Percentiles rank a stretch among this genome's conserved stretches.
Evolutionary conservation across 2,113 vertebrate genomes (phyloP).

Genomic region (Plecotus auritus): DNA sequence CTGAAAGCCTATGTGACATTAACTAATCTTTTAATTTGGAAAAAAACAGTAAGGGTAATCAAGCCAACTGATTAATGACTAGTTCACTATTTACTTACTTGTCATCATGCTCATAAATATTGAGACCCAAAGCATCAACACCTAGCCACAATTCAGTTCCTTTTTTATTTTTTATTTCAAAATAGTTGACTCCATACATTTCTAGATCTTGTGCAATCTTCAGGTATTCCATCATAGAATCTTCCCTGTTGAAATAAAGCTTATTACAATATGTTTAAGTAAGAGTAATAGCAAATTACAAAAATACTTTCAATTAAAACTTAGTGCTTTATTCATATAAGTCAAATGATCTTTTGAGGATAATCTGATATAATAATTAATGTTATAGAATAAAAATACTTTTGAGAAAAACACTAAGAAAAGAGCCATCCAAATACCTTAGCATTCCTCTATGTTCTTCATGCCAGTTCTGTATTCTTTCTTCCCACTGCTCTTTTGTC

Average conservation of each 20-base stretch:
- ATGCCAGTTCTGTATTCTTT: slow-evolving; percentile 98
- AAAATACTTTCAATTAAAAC: slow-evolving; percentile 37
- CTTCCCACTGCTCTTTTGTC: slow-evolving; percentile 99
- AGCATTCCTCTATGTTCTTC: slow-evolving; percentile 97
- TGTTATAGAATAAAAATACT: not conserved
- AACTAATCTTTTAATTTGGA: not conserved
- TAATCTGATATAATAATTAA: not conserved
- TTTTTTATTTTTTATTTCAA: slow-evolving; percentile 99
- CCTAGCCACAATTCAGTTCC: slow-evolving; percentile 97
- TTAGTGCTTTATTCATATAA: not conserved
- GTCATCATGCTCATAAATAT: slow-evolving; percentile 98
- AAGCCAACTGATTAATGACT: not conserved
- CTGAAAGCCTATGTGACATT: not conserved
- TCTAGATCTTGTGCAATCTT: slow-evolving; percentile 98
- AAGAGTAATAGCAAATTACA: slow-evolving; percentile 2
- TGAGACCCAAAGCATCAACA: slow-evolving; percentile 95
- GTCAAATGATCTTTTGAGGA: not conserved
- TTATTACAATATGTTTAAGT: slow-evolving; percentile 31
- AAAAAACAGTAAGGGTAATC: not conserved
- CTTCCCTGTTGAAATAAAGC: slow-evolving; percentile 87
- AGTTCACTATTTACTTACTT: slow-evolving; percentile 85
- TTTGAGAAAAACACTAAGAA: not conserved
- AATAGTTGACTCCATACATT: slow-evolving; percentile 99
- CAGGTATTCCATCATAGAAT: slow-evolving; percentile 99
- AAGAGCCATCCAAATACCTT: slow-evolving; percentile 80